Base-by-base conservation (phyloP, 2,113 vertebrate genomes). In the Felis catus region DNA sequence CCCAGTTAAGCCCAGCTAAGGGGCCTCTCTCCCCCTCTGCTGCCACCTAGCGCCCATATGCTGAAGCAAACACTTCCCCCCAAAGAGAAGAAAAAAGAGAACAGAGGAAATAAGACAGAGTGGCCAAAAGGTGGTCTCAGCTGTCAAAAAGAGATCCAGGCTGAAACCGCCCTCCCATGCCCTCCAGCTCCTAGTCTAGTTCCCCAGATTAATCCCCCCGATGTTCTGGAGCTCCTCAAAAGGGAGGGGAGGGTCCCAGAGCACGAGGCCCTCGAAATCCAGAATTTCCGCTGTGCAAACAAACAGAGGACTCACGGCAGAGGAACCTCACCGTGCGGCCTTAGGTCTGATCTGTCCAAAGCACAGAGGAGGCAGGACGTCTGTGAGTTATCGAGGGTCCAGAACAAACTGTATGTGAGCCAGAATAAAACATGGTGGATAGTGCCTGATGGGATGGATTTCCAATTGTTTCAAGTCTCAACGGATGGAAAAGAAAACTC, bases 131-230 rank as follows among this genome's bases (percentile, higher is more conserved):
- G 7, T 0, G 1, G 36, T 8, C 88, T 87, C 70, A 11, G 86
- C n/a, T 18, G 0, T 5, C 48, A 31, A 11, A 73, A 6, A 39
- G 48, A 23, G 25, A 33, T 3, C 4, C 27, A 45, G 19, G 45
- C 23, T 19, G 3, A 33, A 13, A 31, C 13, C 31, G 31, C 18
- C 9, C 4, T 53, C n/a, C 25, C 1, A 55, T 9, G 25, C 61
- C 31, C 18, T 25, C 55, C 45, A 4, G 6, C 16, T 15, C 58
- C 65, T 7, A 7, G 16, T 0, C 45, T 31, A 1, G 27, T 1
- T 2, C 21, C 45, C 39, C 29, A 33, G 1, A 9, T 0, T 0
- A 23, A 1, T 0, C 10, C 7, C 5, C 84, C 53, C 1, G 5
- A 31, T 2, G 36, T 16, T 29, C 82, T 10, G 6, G 9, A 48